Evolutionary conservation across 2,888 invertebrate genomes (phyloP), one percentile per base, ranked within the genome.

Genomic region (Eupithecia inturbata): DNA sequence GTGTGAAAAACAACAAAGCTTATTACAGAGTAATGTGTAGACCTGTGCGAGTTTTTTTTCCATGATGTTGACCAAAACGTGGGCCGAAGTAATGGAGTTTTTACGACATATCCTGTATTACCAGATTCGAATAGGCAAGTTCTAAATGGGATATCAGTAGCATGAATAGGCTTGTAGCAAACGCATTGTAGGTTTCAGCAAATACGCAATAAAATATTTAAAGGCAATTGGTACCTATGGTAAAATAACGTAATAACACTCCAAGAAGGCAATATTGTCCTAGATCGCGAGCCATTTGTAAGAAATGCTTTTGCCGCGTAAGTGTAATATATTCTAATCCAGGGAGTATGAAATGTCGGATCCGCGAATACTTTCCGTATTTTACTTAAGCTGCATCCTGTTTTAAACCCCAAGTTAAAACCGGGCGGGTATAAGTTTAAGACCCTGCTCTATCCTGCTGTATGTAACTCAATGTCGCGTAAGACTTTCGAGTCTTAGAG

Each of bases 161-260:
- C 1, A 12, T 14, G 26, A 26, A 57, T 14, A 26, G 1, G 57
- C 57, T 26, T 14, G 26, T 26, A 57, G 53, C 26, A 28, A 62
- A 31, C 28, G 9, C 19, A 31, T 31, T 62, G 10, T 28, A 62
- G 62, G 62, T 62, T 62, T 57, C 26, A 57, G 57, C 31, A 36
- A 64, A 64, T 41, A 57, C 49, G 67, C 53, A 70, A 70, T 64
- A 22, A 33, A 33, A 70, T 63, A 31, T 67, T 39, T 36, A 64
- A 39, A 66, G 19, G 62, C 33, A 73, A 67, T 60, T n/a, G n/a
- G n/a, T n/a, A n/a, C n/a, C n/a, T n/a, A 73, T 49, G 67, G 63
- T 70, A 31, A 75, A 75, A 68, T 70, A 70, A 72, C n/a, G 36
- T 72, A 67, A 75, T 67, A 70, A 69, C 67, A 68, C 39, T 69